phyloP scores from a whole-genome alignment of 2,113 vertebrate genomes.

The Ellobius talpinus region DNA sequence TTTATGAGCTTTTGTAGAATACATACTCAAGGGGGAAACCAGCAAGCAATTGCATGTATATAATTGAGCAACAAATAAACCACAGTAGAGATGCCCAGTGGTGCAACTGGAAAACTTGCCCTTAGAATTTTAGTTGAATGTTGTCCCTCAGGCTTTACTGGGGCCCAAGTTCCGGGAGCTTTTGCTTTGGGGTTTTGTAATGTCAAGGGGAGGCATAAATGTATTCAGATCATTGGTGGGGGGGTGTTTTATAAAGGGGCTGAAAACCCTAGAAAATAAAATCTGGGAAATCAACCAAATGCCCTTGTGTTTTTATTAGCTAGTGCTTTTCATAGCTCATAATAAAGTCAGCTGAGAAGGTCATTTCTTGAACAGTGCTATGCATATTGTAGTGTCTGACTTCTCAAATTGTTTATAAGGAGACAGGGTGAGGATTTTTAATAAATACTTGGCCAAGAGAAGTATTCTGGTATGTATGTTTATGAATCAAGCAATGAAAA shows the following conservation, averaged over 20 bases:
- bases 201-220: background rate
- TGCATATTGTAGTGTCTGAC: constrained; percentile 79
- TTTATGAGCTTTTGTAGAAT: constrained; percentile 68
- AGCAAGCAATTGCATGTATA: background rate
- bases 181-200: constrained; percentile 40
- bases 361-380: constrained; percentile 76
- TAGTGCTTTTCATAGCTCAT: constrained; percentile 75
- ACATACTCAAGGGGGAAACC: constrained; percentile 58
- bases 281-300: constrained; percentile 81
- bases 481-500: constrained; percentile 63
- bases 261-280: constrained; percentile 72
- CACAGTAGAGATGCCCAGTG: background rate
- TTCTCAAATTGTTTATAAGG: constrained; percentile 78
- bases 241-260: constrained; percentile 5
- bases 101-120: background rate
- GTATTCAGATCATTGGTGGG: constrained; percentile 48
- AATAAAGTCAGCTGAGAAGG: constrained; percentile 82
- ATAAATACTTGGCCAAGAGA: constrained; percentile 81
- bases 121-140: constrained; percentile 17
- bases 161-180: background rate
- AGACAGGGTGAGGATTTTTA: constrained; percentile 75
- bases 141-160: background rate
- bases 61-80: constrained; percentile 69
- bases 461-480: constrained; percentile 65
- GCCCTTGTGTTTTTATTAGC: constrained; percentile 82